Base-by-base conservation (phyloP, 2,797 vertebrate species). In the Orestias chungarensis region DNA sequence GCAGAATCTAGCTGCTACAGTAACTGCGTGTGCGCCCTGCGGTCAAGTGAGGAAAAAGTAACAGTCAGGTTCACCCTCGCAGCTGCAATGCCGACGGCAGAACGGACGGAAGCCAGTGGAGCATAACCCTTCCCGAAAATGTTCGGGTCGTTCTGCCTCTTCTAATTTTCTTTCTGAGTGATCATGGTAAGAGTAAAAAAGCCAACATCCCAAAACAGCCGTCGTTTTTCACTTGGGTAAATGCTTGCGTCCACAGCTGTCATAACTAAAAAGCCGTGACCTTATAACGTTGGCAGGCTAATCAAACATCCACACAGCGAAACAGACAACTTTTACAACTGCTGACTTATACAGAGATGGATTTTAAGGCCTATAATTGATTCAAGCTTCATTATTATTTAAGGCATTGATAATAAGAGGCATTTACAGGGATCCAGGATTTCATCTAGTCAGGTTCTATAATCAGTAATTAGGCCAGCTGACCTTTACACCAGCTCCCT, bases 401-500 rank as follows among this genome's bases (percentile, higher is more conserved):
- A 80, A 90, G 76, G 47, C 69, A 55, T 78, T 86, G 82, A 78
- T 89, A 93, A 92, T 91, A 89, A 85, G 78, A 74, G 71, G 43
- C 81, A 69, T 89, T 91, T 83, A 90, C 81, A 82, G 66, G 66
- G 84, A 85, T 85, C 89, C 88, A 89, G 87, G 84, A 89, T 92
- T 92, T 93, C 91, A 91, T 91, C 89, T 91, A 91, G 86, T 82
- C 74, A 74, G 73, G 70, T 86, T 82, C 70, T 89, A 86, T 89
- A 79, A 86, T 74, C 76, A 81, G 87, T 92, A 92, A 92, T 93
- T 90, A 93, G 90, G 87, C 72, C 57, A 66, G 81, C 81, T 93
- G 91, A 93, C 92, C 90, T 93, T 90, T 90, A 87, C 89, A 92
- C 84, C 18, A 76, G 86, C 91, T 93, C 88, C 83, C 83, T 85